Base-by-base conservation (phyloP, 2,113 vertebrate genomes). In the Hemibagrus wyckioides region DNA sequence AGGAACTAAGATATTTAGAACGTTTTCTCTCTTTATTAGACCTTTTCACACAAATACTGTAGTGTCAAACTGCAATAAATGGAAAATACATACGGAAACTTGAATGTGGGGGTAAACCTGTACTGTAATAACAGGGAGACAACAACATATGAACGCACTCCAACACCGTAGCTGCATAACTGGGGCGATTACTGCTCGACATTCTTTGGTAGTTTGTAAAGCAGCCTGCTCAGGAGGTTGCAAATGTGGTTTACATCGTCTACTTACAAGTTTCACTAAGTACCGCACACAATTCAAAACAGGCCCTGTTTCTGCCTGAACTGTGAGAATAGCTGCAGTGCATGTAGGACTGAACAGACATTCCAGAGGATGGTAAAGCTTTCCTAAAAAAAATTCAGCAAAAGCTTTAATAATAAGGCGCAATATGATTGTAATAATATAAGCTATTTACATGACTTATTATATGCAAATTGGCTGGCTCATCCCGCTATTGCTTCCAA, bases 181-280 rank as follows among this genome's bases (percentile, higher is more conserved):
- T 21, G 36, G n/a, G 39, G 52, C n/a, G 21, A 50, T 65, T 65
- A 19, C 44, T 48, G 50, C n/a, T 61, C 41, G 7, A 39, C 41
- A 73, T 71, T 76, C 69, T 76, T 83, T 44, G 80, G 81, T 76
- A 87, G 69, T 76, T 83, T 83, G 39, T 77, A 76, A 82, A 59
- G 56, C 69, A 75, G 79, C 86, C 80, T 75, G 79, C 54, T 82
- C 39, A 23, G 44, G 71, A 87, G 67, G 67, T 75, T 87, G 67
- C 54, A 87, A 87, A 82, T 87, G 80, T 75, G 80, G 86, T 87
- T 87, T 82, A 59, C 80, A 83, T 77, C 44, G 50, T 76, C 80
- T 61, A 86, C 48, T 84, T 73, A 80, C 86, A 76, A 63, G 86
- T 87, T 77, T 87, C 86, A 59, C 79, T 59, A 87, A 87, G 65